phyloP scores from a whole-genome alignment of 2,888 invertebrate genomes.

The Sphinx pinastri region DNA sequence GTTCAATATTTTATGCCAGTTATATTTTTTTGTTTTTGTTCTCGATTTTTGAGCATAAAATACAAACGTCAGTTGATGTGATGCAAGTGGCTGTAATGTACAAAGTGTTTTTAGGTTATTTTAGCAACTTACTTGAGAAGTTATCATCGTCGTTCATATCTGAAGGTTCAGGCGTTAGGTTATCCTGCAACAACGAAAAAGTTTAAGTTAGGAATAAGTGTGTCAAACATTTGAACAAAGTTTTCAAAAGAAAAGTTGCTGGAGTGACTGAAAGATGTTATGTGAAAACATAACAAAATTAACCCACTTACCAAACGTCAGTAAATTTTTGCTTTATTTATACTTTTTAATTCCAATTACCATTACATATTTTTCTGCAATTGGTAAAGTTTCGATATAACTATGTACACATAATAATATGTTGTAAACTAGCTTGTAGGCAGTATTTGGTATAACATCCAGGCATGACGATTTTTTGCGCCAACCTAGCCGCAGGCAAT shows the following conservation, averaged over 20 bases:
- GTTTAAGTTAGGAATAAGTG: background rate
- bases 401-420: no score
- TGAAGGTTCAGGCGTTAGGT: slow-evolving; percentile 87
- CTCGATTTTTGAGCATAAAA: slow-evolving; percentile 56
- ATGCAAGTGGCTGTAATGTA: slow-evolving; percentile 74
- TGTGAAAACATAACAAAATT: background rate
- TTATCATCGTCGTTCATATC: slow-evolving; percentile 89
- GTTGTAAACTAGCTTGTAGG: background rate
- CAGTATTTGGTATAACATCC: background rate
- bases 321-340: no score
- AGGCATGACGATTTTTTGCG: background rate
- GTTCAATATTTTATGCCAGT: slow-evolving; percentile 58
- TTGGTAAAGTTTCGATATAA: no score
- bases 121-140: slow-evolving; percentile 85
- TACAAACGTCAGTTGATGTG: slow-evolving; percentile 73
- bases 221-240: background rate
- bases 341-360: no score
- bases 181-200: slow-evolving; percentile 86
- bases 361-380: no score
- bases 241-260: background rate
- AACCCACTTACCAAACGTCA: no score
- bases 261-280: background rate
- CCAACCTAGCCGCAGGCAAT: background rate
- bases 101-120: slow-evolving; percentile 8
- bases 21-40: slow-evolving; percentile 27